Base-by-base conservation (phyloP, 1,140 invertebrate genomes). In the Polypedilum pembai region DNA sequence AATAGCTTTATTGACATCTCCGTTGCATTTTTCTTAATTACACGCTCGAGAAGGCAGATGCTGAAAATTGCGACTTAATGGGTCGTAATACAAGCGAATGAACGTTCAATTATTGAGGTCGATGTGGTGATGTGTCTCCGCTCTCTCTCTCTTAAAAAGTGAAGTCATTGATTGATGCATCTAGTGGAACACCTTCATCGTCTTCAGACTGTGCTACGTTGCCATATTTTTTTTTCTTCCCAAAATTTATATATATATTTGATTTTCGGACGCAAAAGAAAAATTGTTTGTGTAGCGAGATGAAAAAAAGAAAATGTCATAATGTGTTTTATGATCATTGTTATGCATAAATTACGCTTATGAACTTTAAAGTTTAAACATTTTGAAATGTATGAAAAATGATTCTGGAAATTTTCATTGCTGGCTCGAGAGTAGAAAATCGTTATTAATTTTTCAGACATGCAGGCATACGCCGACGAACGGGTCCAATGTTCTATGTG, bases 251-350 rank as follows among this genome's bases (percentile, higher is more conserved):
- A 4, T 56, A 4, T 33, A 56, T 56, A n/a, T 56, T 56, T 56
- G 45, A 12, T n/a, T n/a, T 56, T 56, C 15, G 15, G 15, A n/a
- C n/a, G 12, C 45, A n/a, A n/a, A 12, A 45, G 15, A 56, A 56
- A 56, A 12, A 56, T 56, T 15, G 8, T 45, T 8, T 8, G 41
- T 10, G n/a, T n/a, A n/a, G n/a, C 8, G 41, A 45, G 41, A 45
- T n/a, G 12, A 56, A n/a, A 56, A 56, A 45, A 56, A 56, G 45
- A 56, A n/a, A 56, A 56, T 56, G 45, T 56, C 45, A 56, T 56
- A 56, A 56, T 56, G 45, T 56, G 45, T 56, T 56, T 56, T 56
- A 56, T 56, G 45, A 56, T 56, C 45, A 56, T 56, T 56, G 45
- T 56, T 56, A 12, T 15, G 45, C 45, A 56, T 56, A 56, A 56